Conservation (phyloP, 2,113 vertebrate species). For the Thymallus thymallus region DNA sequence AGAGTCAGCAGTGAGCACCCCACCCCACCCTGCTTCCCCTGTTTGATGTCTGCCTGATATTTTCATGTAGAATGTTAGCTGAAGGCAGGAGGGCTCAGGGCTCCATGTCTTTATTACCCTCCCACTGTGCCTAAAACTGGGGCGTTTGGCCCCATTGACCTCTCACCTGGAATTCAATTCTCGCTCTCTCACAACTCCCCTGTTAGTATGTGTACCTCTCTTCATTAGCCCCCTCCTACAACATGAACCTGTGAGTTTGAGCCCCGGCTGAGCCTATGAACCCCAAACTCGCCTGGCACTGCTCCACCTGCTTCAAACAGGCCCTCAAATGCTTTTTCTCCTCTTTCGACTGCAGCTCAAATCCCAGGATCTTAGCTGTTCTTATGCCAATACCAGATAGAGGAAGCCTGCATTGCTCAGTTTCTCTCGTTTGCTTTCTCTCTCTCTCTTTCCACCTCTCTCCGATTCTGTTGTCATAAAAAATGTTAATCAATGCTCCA, state of each 20-base stretch:
- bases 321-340: background rate
- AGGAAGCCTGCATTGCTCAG: slow-evolving; percentile 43
- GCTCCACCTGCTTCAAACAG: background rate
- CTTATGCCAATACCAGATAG: slow-evolving; percentile 49
- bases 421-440: slow-evolving; percentile 11
- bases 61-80: background rate
- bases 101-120: background rate
- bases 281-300: background rate
- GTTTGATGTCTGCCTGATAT: background rate
- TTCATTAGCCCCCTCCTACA: background rate
- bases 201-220: background rate
- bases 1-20: background rate
- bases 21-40: background rate
- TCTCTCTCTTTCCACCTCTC: slow-evolving; percentile 16
- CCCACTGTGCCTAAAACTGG: background rate
- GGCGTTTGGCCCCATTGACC: background rate
- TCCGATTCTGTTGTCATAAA: slow-evolving; percentile 45
- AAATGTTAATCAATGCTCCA: too few relatives aligned
- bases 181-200: background rate
- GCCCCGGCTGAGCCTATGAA: background rate
- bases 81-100: background rate
- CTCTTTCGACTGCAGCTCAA: slow-evolving; percentile 39
- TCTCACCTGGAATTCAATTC: background rate
- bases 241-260: background rate
- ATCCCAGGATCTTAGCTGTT: slow-evolving; percentile 51